Percentiles rank a stretch among this genome's conserved stretches.
phyloP scores from a whole-genome alignment of 2,888 invertebrate species.

The Junonia oenone region DNA sequence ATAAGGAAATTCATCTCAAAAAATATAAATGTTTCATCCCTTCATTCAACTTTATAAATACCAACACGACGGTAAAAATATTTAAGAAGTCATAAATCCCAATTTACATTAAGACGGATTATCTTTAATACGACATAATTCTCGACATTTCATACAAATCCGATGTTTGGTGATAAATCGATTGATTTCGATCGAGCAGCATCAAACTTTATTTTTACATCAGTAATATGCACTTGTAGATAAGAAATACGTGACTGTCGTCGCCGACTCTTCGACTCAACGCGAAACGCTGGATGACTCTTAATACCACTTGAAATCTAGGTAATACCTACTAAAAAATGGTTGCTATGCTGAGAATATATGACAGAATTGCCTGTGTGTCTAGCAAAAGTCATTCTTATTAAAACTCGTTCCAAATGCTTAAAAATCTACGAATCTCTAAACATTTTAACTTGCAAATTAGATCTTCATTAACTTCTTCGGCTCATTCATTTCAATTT shows the following conservation, averaged over 20 bases:
- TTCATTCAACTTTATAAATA: no score
- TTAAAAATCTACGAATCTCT: no score
- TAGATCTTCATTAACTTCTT: no score
- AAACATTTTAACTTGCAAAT: no score
- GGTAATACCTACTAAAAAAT: background rate
- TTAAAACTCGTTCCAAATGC: no score
- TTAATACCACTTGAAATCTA: background rate
- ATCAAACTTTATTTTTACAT: background rate
- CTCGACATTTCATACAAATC: background rate
- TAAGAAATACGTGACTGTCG: conserved; percentile 1
- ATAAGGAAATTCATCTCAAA: no score
- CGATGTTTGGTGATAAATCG: background rate
- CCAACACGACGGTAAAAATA: no score
- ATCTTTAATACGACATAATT: background rate
- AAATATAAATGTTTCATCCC: no score
- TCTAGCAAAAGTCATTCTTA: no score
- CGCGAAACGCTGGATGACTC: background rate
- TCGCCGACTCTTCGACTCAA: background rate
- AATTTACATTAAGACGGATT: background rate
- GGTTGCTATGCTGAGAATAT: background rate
- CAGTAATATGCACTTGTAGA: background rate
- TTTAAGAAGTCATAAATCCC: background rate
- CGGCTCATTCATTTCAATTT: no score
- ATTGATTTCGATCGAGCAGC: background rate
- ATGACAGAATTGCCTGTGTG: background rate